A percentile compares a stretch with the other conserved stretches of the same genome.
Evolutionary conservation across 2,888 invertebrate species (phyloP).

Genomic region (Leucophora obtusa): DNA sequence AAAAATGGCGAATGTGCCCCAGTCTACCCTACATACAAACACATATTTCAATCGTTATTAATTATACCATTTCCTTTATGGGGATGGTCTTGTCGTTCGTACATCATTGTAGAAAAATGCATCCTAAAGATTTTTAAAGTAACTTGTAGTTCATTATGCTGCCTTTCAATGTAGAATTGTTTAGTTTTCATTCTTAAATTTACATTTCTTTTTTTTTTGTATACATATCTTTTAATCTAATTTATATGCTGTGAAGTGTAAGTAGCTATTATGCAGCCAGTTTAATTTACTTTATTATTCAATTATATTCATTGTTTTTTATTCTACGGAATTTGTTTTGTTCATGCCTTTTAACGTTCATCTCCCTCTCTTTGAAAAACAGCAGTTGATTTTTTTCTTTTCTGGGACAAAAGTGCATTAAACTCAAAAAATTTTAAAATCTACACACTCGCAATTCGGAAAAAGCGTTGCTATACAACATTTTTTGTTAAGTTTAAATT

Average conservation of each 20-base stretch:
- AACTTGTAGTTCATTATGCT: not conserved
- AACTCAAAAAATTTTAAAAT: constrained; percentile 42
- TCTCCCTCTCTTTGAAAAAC: not conserved
- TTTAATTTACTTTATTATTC: constrained; percentile 56
- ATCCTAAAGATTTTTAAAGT: not conserved
- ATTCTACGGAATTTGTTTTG: constrained; percentile 19
- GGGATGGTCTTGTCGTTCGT: not conserved
- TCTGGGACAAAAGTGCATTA: constrained; percentile 61
- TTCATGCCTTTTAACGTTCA: constrained; percentile 6
- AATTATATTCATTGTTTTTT: constrained; percentile 41
- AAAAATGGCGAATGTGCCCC: too few relatives aligned
- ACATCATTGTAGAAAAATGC: not conserved
- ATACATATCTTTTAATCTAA: constrained; percentile 51
- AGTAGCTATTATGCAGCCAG: constrained; percentile 45
- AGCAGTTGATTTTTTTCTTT: constrained; percentile 28
- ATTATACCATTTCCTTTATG: constrained; percentile 48
- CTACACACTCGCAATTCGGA: not conserved
- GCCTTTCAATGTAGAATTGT: not conserved
- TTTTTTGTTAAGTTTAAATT: not conserved
- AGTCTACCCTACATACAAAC: too few relatives aligned
- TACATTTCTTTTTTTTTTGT: not conserved
- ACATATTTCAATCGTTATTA: constrained; percentile 38
- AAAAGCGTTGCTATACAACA: not conserved
- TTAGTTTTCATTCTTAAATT: not conserved
- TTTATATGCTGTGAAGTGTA: constrained; percentile 56